A percentile compares a stretch with the other conserved stretches of the same genome.
Evolutionary conservation across 2,113 vertebrate genomes (phyloP).

Genomic region (Vulpes ferrilata): DNA sequence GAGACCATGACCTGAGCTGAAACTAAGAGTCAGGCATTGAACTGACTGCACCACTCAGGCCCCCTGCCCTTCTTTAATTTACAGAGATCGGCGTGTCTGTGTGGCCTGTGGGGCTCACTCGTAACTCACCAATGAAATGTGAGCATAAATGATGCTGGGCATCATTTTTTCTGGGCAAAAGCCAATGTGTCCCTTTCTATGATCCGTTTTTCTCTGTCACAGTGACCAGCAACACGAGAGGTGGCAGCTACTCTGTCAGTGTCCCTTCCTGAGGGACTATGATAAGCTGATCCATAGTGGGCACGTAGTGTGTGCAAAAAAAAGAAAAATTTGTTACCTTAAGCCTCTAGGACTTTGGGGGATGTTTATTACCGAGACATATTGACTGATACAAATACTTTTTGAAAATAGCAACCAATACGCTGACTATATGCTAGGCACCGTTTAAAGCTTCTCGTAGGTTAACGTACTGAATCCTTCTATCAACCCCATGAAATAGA

Average conservation of each 20-base stretch:
- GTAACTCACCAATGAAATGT: background rate
- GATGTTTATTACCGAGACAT: background rate
- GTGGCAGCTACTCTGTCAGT: background rate
- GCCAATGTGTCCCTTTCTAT: background rate
- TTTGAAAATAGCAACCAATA: background rate
- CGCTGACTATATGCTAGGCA: background rate
- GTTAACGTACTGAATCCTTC: background rate
- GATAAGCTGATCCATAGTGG: background rate
- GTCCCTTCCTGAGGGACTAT: background rate
- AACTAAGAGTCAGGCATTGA: background rate
- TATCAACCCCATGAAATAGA: background rate
- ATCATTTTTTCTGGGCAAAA: background rate
- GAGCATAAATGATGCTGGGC: background rate
- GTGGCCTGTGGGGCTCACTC: background rate
- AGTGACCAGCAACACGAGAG: background rate
- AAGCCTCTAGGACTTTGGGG: background rate
- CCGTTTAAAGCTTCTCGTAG: background rate
- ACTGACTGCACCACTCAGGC: background rate
- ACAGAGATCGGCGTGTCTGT: background rate
- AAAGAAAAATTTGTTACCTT: background rate
- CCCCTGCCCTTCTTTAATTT: background rate
- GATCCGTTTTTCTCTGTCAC: background rate
- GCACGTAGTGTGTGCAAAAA: background rate
- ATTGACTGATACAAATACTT: background rate
- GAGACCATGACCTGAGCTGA: background rate